These are phyloP conservation scores for Blennius ocellaris DNA, from an alignment of 2,113 vertebrate species.

Conservation along the genomic window DNA sequence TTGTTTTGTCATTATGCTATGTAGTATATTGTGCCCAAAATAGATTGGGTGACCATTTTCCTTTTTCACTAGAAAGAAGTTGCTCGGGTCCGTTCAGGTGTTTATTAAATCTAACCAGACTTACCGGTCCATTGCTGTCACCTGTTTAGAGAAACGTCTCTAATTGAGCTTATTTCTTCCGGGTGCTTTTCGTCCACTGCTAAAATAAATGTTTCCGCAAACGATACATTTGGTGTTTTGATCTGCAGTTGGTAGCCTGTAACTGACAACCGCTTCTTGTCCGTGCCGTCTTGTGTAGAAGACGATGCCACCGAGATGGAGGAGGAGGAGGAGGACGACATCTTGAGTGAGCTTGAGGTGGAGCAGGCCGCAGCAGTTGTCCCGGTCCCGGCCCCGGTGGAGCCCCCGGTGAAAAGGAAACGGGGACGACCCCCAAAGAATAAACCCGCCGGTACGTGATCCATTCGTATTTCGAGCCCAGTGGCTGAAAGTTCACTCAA, in stretches of 20 bases:
- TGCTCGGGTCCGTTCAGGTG: too few species aligned
- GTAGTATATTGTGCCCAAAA: not conserved
- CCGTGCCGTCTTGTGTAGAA: conserved; percentile 17
- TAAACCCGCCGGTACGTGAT: conserved; percentile 73
- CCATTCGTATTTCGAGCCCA: too few species aligned
- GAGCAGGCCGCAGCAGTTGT: conserved; percentile 83
- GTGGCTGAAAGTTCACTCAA: too few species aligned
- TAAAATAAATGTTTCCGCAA: too few species aligned
- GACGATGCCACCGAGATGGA: conserved; percentile 90
- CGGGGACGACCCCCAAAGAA: conserved; percentile 96
- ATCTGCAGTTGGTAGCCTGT: too few species aligned
- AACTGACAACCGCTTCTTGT: not conserved
- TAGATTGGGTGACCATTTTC: not conserved
- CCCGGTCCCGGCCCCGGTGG: conserved; percentile 87
- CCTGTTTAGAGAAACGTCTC: too few species aligned
- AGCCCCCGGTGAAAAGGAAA: conserved; percentile 94
- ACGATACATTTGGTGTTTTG: too few species aligned
- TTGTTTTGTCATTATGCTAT: not conserved
- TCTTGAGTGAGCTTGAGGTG: conserved; percentile 88
- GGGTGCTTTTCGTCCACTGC: too few species aligned
- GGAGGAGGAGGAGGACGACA: conserved; percentile 84
- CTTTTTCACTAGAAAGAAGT: too few species aligned
- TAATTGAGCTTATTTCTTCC: too few species aligned
- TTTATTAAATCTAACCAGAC: too few species aligned
- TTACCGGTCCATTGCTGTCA: too few species aligned